Evolutionary conservation across 2,797 vertebrate genomes (phyloP).

Genomic region (Heteromormyrus szaboi): DNA sequence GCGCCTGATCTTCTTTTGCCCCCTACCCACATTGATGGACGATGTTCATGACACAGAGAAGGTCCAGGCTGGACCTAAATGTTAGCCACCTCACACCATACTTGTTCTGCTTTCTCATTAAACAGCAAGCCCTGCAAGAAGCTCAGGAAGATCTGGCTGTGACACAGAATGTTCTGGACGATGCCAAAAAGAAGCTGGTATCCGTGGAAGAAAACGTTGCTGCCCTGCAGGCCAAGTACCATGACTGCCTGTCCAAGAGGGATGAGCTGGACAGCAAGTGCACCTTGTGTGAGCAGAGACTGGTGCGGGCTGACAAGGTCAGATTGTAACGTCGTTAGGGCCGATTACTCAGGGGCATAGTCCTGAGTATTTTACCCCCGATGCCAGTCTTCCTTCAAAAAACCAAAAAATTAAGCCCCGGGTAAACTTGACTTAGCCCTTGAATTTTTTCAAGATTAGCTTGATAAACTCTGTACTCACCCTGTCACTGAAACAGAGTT

Average conservation of each 20-base stretch:
- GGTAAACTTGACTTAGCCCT: not conserved
- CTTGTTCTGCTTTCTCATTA: not conserved
- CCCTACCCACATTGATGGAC: not conserved
- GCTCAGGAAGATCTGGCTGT: conserved; percentile 73
- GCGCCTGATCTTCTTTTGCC: not conserved
- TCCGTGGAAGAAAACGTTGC: conserved; percentile 71
- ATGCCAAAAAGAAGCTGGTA: conserved; percentile 64
- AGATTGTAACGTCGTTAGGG: conserved; percentile 1
- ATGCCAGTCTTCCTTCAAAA: not conserved
- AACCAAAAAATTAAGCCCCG: not conserved
- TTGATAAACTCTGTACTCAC: not conserved
- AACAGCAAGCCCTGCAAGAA: conserved; percentile 70
- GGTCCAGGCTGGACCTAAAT: not conserved
- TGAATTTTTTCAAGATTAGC: not conserved
- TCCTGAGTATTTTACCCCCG: not conserved
- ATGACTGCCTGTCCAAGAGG: conserved; percentile 69
- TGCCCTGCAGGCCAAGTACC: conserved; percentile 69
- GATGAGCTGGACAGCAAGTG: conserved; percentile 78
- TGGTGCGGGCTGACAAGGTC: conserved; percentile 74
- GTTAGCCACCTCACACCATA: not conserved
- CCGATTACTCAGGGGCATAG: not conserved
- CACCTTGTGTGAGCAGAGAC: conserved; percentile 71
- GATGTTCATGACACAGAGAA: not conserved
- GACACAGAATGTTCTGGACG: conserved; percentile 69
- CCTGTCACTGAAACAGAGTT: not conserved